Conservation (phyloP, 2,113 vertebrate genomes). For the Coryphaenoides rupestris region DNA sequence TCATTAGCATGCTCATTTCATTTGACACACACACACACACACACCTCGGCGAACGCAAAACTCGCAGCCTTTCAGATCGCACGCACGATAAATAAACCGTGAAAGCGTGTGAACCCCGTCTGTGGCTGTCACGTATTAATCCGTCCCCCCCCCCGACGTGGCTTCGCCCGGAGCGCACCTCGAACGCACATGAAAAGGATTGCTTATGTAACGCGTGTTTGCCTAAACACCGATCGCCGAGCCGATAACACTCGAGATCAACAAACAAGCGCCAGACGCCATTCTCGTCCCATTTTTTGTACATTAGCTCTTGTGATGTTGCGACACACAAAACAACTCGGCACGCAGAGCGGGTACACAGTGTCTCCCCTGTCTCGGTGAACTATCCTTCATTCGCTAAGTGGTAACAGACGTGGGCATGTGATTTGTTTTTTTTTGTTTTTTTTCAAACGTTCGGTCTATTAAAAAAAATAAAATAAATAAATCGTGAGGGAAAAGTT, state of each 20-base stretch:
- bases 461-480: conserved; percentile 34
- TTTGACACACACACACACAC: conserved; percentile 29
- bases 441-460: conserved; percentile 47
- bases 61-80: too few species aligned
- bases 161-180: too few species aligned
- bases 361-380: conserved; percentile 64
- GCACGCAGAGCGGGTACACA: conserved; percentile 53
- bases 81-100: too few species aligned
- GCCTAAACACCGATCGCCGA: neutral
- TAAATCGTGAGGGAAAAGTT: conserved; percentile 36
- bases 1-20: conserved; percentile 56
- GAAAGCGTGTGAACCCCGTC: too few species aligned
- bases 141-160: too few species aligned
- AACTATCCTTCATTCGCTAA: conserved; percentile 60
- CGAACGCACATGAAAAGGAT: too few species aligned
- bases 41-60: too few species aligned
- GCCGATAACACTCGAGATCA: conserved; percentile 19
- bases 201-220: neutral
- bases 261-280: conserved; percentile 20
- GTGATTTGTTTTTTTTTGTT: too few species aligned
- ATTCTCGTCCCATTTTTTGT: too few species aligned
- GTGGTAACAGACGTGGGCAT: conserved; percentile 70
- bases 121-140: too few species aligned
- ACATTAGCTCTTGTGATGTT: too few species aligned
- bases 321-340: neutral